These are phyloP conservation scores for Petrocephalus sullivani DNA, from an alignment of 2,797 vertebrate genomes.

Conservation along the genomic window DNA sequence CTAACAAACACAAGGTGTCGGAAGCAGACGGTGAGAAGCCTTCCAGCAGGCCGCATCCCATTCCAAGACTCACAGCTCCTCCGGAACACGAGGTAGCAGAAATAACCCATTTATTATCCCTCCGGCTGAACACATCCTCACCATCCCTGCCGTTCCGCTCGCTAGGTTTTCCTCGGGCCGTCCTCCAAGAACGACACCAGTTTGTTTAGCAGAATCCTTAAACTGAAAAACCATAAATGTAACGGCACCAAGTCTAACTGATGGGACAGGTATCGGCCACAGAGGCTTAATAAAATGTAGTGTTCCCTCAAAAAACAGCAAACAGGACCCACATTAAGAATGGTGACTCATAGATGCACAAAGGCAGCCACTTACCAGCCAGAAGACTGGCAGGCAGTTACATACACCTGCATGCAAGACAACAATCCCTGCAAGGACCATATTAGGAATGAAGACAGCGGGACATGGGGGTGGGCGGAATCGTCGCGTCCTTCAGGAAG, in stretches of 20 bases:
- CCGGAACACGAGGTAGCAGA: not conserved
- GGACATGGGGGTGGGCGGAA: not conserved
- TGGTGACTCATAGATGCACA: not conserved
- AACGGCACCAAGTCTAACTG: not conserved
- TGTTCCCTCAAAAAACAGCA: not conserved
- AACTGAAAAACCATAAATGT: not conserved
- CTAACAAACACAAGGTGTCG: not conserved
- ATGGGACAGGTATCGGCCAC: not conserved
- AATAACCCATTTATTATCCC: not conserved
- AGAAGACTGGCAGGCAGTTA: not conserved
- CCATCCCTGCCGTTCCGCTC: not conserved
- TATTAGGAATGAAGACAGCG: not conserved
- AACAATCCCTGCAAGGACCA: not conserved
- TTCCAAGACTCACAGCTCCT: not conserved
- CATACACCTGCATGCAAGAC: not conserved
- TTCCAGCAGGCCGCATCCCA: not conserved
- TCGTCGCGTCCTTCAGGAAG: not conserved
- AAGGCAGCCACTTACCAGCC: not conserved
- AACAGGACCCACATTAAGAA: not conserved
- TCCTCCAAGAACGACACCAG: not conserved
- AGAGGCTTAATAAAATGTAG: not conserved
- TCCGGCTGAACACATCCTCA: not conserved
- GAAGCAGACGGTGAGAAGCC: not conserved
- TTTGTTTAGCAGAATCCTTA: not conserved
- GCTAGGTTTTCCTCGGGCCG: not conserved